Evolutionary conservation across 2,113 vertebrate genomes (phyloP).

Genomic region (rat (Rattus norvegicus)): DNA sequence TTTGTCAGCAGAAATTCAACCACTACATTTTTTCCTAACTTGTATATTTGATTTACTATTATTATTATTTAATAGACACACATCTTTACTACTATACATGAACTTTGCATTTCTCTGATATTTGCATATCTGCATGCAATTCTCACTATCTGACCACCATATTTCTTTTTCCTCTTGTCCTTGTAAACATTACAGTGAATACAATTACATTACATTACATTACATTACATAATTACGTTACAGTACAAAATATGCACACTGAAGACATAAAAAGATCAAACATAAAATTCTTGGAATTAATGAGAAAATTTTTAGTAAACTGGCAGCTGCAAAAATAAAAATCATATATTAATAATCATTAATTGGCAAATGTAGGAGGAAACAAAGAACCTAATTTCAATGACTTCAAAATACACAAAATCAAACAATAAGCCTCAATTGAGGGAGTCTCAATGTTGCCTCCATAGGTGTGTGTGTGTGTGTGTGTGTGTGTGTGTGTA

Average conservation of each 20-base stretch:
- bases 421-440: not conserved
- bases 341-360: not conserved
- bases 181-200: not conserved
- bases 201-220: too few relatives aligned
- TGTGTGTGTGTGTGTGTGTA: not conserved
- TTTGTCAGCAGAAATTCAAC: not conserved
- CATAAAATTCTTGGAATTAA: not conserved
- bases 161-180: not conserved
- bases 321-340: not conserved
- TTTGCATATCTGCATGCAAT: not conserved
- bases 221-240: too few relatives aligned
- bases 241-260: slow-evolving; percentile 16
- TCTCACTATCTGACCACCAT: not conserved
- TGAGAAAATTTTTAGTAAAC: not conserved
- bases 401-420: slow-evolving; percentile 25
- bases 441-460: not conserved
- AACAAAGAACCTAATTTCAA: not conserved
- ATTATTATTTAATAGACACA: not conserved
- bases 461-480: not conserved
- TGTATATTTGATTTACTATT: not conserved
- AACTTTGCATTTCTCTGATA: not conserved
- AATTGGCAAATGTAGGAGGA: slow-evolving; percentile 2
- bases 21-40: not conserved
- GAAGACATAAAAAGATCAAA: not conserved
- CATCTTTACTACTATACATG: not conserved